phyloP scores from a whole-genome alignment of 2,797 vertebrate genomes.

The Micrastur ruficollis region DNA sequence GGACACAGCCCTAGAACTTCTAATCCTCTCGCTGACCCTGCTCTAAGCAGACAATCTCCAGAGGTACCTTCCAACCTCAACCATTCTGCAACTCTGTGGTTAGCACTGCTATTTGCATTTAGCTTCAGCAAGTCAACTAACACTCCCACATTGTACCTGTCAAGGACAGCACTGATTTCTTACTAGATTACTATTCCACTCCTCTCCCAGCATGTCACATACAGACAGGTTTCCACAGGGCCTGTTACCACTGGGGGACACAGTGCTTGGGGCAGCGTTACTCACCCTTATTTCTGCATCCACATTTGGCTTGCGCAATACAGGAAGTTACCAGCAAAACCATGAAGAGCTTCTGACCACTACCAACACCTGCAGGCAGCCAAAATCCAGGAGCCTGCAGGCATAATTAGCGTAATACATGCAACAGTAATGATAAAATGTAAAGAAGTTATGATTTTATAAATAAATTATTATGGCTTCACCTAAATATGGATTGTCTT shows the following conservation, averaged over 20 bases:
- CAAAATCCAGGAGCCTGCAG: neutral
- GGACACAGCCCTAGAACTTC: neutral
- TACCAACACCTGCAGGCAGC: neutral
- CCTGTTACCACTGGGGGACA: neutral
- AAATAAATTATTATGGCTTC: neutral
- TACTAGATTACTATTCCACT: neutral
- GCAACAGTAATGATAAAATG: neutral
- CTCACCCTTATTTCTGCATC: neutral
- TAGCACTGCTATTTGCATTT: neutral
- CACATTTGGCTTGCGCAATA: neutral
- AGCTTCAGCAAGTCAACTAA: neutral
- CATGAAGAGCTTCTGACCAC: neutral
- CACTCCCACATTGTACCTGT: neutral
- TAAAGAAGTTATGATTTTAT: neutral
- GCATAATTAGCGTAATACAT: neutral
- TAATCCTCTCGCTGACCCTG: neutral
- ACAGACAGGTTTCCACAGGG: neutral
- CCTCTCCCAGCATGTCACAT: neutral
- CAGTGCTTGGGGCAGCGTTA: rapidly evolving
- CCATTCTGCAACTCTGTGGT: neutral
- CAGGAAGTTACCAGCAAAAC: neutral
- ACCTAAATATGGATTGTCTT: neutral
- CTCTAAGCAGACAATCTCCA: neutral
- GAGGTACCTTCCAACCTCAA: neutral
- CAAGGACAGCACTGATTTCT: neutral